Conservation (phyloP, 2,113 vertebrate genomes). For the Lucifuga dentata region DNA sequence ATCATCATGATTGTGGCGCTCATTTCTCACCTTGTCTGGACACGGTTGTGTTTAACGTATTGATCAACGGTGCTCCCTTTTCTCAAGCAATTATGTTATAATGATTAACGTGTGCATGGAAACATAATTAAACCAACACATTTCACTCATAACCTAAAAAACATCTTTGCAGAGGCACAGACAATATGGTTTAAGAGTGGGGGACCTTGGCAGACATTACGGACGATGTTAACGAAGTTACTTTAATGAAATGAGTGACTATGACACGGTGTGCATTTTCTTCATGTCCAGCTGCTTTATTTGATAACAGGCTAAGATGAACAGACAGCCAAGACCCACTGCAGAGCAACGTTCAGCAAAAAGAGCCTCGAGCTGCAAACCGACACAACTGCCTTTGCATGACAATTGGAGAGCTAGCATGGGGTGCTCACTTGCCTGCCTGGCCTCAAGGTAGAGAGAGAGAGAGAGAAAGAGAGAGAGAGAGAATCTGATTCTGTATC, state of each 20-base stretch:
- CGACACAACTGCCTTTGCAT: constrained; percentile 65
- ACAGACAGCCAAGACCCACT: constrained; percentile 19
- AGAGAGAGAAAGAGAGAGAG: constrained; percentile 12
- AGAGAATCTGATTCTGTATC: constrained; percentile 9
- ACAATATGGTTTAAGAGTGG: background rate
- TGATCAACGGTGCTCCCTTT: constrained; percentile 13
- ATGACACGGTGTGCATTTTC: background rate
- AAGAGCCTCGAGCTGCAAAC: constrained; percentile 45
- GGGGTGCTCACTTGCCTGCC: constrained; percentile 28
- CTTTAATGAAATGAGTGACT: constrained; percentile 46
- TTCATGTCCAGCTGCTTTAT: constrained; percentile 46
- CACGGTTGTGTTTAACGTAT: constrained; percentile 20
- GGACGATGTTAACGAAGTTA: constrained; percentile 15
- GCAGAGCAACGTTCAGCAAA: constrained; percentile 38
- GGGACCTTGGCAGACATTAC: background rate
- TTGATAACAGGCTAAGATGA: constrained; percentile 40
- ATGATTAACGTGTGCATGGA: too few relatives aligned
- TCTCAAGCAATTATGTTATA: background rate
- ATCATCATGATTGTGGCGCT: background rate
- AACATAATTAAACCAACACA: constrained; percentile 6
- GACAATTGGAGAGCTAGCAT: constrained; percentile 61
- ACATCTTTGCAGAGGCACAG: background rate
- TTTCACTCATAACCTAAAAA: background rate
- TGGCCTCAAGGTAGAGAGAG: constrained; percentile 46
- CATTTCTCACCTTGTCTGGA: constrained; percentile 44